Conservation (phyloP, 2,113 vertebrate species). For the Eleginops maclovinus region DNA sequence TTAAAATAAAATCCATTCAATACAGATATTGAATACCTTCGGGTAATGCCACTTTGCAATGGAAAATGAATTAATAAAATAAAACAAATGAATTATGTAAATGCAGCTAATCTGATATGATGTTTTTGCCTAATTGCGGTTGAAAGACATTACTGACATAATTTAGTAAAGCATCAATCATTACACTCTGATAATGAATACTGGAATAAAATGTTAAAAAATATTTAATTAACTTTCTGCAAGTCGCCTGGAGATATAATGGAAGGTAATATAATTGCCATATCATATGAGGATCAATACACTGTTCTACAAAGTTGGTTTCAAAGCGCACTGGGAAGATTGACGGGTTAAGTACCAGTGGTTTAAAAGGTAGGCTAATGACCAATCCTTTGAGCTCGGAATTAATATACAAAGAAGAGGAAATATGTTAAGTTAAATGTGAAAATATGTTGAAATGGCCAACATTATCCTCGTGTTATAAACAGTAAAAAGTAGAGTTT, state of each 20-base stretch:
- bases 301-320: background rate
- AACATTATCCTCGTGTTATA: background rate
- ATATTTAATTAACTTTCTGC: background rate
- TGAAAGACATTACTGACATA: constrained; percentile 56
- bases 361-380: background rate
- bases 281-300: constrained; percentile 5
- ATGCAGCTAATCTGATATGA: constrained; percentile 66
- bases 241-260: constrained; percentile 10
- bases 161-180: constrained; percentile 39
- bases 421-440: background rate
- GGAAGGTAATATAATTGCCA: background rate
- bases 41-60: background rate
- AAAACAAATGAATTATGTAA: constrained; percentile 72
- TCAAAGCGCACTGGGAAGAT: background rate
- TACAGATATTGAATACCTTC: constrained; percentile 9
- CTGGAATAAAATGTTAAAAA: background rate
- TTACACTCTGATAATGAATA: constrained; percentile 19
- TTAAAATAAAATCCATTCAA: constrained; percentile 11
- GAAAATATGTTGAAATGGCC: background rate
- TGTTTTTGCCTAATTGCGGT: constrained; percentile 46
- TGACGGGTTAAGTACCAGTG: too few relatives aligned
- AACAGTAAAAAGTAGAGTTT: constrained; percentile 2
- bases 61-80: constrained; percentile 37
- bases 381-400: background rate
- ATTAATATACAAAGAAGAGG: background rate